Conservation (phyloP, 2,113 vertebrate species). For the Sylvilagus bachmani region DNA sequence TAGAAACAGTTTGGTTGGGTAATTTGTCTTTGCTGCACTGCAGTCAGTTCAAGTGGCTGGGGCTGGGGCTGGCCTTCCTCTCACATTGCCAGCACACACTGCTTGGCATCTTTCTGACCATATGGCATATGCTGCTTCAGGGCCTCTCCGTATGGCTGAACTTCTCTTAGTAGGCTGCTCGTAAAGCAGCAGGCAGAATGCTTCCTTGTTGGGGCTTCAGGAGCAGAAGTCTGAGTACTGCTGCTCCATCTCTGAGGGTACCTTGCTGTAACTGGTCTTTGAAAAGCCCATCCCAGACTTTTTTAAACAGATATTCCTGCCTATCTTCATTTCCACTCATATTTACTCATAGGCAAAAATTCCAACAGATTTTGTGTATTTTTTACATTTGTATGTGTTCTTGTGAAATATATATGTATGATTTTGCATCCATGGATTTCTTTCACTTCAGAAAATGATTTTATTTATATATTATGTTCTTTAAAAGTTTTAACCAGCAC, state of each 20-base stretch:
- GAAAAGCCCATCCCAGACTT: background rate
- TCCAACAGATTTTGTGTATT: background rate
- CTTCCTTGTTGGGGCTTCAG: background rate
- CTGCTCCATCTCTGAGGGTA: background rate
- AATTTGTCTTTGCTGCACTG: background rate
- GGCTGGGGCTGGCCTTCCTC: background rate
- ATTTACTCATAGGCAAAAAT: background rate
- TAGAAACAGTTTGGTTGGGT: background rate
- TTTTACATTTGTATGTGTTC: background rate
- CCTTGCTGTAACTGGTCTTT: background rate
- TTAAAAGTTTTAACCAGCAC: background rate
- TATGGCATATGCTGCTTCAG: background rate
- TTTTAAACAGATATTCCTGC: background rate
- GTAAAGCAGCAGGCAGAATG: background rate
- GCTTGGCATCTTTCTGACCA: background rate
- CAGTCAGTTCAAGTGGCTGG: background rate
- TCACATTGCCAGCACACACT: background rate
- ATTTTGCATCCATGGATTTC: background rate
- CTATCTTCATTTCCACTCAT: background rate
- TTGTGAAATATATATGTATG: background rate
- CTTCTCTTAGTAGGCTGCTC: background rate
- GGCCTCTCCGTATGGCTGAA: background rate
- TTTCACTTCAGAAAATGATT: background rate
- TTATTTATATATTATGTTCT: background rate
- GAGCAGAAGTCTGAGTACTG: background rate